Conservation (phyloP, 1,140 invertebrate genomes). For the Eriocheir sinensis region DNA sequence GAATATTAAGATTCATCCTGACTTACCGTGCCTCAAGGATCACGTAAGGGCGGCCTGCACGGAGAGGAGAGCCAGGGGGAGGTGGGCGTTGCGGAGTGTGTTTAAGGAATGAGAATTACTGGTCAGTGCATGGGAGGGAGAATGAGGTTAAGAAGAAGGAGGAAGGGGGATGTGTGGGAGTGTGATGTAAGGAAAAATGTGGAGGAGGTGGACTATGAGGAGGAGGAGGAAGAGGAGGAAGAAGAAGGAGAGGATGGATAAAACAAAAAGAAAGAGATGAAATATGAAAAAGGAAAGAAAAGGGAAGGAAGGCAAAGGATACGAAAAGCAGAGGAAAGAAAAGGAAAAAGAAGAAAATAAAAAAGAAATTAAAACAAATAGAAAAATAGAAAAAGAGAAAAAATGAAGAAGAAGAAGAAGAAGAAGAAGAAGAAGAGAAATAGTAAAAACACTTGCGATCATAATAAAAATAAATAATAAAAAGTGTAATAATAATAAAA, state of each 20-base stretch:
- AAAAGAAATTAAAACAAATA: neutral
- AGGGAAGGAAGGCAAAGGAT: neutral
- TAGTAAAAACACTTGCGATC: too few relatives aligned
- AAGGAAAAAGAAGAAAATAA: neutral
- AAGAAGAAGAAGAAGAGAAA: neutral
- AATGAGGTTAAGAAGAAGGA: neutral
- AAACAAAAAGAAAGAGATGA: neutral
- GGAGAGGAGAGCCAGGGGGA: neutral
- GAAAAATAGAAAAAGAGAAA: neutral
- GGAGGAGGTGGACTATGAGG: too few relatives aligned
- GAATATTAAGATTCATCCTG: neutral
- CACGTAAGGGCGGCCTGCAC: neutral
- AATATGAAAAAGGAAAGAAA: neutral
- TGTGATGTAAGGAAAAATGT: too few relatives aligned
- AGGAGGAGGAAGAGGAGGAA: neutral
- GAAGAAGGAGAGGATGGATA: neutral
- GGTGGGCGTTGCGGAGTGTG: neutral
- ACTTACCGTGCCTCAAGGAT: neutral
- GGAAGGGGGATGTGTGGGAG: too few relatives aligned
- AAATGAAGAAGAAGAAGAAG: neutral
- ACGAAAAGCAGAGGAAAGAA: neutral
- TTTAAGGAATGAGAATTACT: neutral
- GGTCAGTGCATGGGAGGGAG: neutral
- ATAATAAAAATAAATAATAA: too few relatives aligned
- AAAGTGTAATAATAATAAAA: neutral